Evolutionary conservation across 2,797 vertebrate species (phyloP), one percentile per base, ranked within the genome.

Genomic region (Stomatorhinus walkeri): DNA sequence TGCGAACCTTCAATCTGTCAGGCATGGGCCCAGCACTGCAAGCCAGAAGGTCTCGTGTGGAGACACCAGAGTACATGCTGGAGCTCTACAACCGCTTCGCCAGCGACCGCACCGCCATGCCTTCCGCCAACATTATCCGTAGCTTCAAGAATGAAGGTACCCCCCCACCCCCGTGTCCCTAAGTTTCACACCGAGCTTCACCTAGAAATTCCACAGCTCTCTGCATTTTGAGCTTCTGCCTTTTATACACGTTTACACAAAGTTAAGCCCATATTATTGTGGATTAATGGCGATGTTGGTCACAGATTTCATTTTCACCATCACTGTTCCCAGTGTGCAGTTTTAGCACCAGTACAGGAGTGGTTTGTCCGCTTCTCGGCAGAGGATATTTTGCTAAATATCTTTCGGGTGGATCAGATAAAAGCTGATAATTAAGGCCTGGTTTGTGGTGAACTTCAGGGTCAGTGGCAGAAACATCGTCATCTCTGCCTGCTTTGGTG

Each of bases 71-170:
- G 92, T 99, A 99, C 94, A 99, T 99, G 98, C 91, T 99, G 91
- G 98, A 99, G 93, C 96, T 99, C 46, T 99, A 99, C 93, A 99
- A 99, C 94, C 97, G 96, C 88, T 99, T 99, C 48, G 97, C 98
- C 79, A 98, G 96, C 0, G 98, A 99, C 89, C 96, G 92, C 89
- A 96, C 96, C 0, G 96, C 98, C 4, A 97, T 98, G 97, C 98
- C 98, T 0, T 97, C 97, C 0, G 97, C 98, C 90, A 99, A 98
- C 93, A 99, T 99, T 90, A 96, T 99, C 72, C 97, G 98, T 92
- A 99, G 98, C 94, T 99, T 99, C 95, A 97, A 97, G 94, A 99
- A 99, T 4, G 98, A 99, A 97, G 98, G 98, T 99, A 96, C 91
- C 7, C 10, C 10, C 28, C 72, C 32, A 36, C 32, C 10, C 36